Base-by-base conservation (phyloP, 2,797 vertebrate species). In the Pipistrellus kuhlii region DNA sequence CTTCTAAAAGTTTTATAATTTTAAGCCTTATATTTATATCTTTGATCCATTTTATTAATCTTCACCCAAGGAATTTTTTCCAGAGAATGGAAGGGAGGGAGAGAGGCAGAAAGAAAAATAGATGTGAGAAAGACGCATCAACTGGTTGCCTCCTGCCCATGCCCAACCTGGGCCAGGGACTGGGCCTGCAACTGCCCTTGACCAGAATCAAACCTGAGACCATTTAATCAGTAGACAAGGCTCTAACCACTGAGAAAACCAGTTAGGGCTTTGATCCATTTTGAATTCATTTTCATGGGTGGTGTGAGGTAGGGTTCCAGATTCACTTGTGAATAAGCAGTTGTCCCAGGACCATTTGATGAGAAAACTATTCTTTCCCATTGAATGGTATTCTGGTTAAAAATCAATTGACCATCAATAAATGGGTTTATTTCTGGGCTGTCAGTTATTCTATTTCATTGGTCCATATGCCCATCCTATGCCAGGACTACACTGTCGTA, bases 1-100 rank as follows among this genome's bases (percentile, higher is more conserved):
- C 81, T 90, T 84, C 76, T 85, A 41, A 46, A 15, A 51, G 82
- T 85, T 93, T 81, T 90, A 53, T 72, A 57, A 44, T 48, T 23
- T 68, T 5, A 32, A 35, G 13, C 21, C 84, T 93, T 57, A 13
- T 6, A 41, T n/a, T 64, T 78, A 69, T n/a, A 44, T 27, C 32
- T 94, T 91, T 64, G 13, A 59, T 85, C 13, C 53, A 32, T 35
- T 87, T 84, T 15, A 27, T 62, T 30, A 30, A 62, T 62, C 59
- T 62, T 62, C 11, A 59, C 57, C 25, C 25, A 62, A 30, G 59
- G 25, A 62, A 30, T 62, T 62, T 62, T 59, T 62, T 62, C 5
- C 2, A 62, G 59, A 14, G 12, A 30, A 62, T 62, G 27, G 59
- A 30, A 62, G 59, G 25, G 25, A 62, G 57, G 27, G 59, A 62